Base-by-base conservation (phyloP, 2,797 vertebrate species). In the Pempheris klunzingeri region DNA sequence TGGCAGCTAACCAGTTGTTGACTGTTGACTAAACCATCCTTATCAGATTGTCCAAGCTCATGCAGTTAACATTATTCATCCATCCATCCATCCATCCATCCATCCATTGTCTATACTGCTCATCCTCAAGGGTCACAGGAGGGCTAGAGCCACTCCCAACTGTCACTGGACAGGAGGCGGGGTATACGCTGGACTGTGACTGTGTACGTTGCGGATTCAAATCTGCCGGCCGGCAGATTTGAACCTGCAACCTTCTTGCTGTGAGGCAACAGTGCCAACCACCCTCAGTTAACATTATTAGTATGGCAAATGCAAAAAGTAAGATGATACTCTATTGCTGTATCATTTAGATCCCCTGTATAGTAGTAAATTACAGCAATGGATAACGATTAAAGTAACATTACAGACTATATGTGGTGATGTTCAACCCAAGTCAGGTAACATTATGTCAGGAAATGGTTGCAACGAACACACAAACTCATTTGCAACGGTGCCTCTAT, bases 1-100 rank as follows among this genome's bases (percentile, higher is more conserved):
- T 47, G 30, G 59, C 17, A 63, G 32, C 24, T 4, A 24, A n/a
- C 49, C 43, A 58, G 34, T 26, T 74, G 52, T 24, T 58, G 44
- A 65, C 61, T 49, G 6, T 15, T 63, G 7, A 36, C 24, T 41
- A 18, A 54, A 47, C 50, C 26, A 32, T 44, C 20, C 5, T 34
- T 14, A 6, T 53, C 50, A 20, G 24, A 39, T 53, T 18, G n/a
- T n/a, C 52, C n/a, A n/a, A 22, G 38, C 41, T 47, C 26, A 64
- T 22, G 46, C 18, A 54, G 17, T 15, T 46, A 44, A 43, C 17
- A 54, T 10, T 43, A 34, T 18, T 14, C n/a, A n/a, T n/a, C n/a
- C n/a, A n/a, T n/a, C n/a, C n/a, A n/a, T n/a, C n/a, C n/a, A n/a
- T n/a, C n/a, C n/a, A n/a, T n/a, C n/a, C n/a, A n/a, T n/a, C n/a